These are phyloP conservation scores for Eubasilissa splendida DNA, from an alignment of 2,888 invertebrate genomes.

Conservation along the genomic window DNA sequence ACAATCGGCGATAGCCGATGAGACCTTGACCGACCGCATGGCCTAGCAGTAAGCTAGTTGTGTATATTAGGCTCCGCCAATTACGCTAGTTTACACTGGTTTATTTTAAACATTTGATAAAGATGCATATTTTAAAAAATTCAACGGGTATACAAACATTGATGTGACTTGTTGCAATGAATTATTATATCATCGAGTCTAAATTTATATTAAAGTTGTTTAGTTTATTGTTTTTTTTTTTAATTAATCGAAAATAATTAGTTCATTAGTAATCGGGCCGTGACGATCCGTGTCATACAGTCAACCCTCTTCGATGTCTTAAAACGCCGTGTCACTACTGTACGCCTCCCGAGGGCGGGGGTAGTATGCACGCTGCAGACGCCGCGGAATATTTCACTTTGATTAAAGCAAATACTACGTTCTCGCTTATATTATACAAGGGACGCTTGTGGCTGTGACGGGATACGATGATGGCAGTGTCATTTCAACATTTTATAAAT, in stretches of 20 bases:
- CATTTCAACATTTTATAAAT: background rate
- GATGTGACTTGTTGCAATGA: no score
- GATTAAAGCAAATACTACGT: background rate
- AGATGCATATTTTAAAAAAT: no score
- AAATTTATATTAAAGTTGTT: no score
- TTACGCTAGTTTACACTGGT: no score
- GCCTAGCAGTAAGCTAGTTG: no score
- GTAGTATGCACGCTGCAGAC: background rate
- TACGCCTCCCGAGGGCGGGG: background rate
- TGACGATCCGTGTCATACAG: no score
- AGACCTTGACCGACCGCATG: no score
- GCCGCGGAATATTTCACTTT: slow-evolving; percentile 22
- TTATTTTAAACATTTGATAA: no score
- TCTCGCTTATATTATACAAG: background rate
- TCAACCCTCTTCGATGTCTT: background rate
- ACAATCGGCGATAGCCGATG: no score
- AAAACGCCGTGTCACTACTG: background rate
- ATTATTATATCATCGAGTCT: no score
- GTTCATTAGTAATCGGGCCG: background rate
- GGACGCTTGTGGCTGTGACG: background rate
- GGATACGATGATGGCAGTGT: background rate
- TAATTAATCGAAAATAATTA: background rate
- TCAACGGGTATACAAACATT: no score
- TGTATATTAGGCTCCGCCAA: no score
- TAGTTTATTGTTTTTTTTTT: background rate